Evolutionary conservation across 2,888 invertebrate genomes (phyloP).

Genomic region (Acrobasis consociella): DNA sequence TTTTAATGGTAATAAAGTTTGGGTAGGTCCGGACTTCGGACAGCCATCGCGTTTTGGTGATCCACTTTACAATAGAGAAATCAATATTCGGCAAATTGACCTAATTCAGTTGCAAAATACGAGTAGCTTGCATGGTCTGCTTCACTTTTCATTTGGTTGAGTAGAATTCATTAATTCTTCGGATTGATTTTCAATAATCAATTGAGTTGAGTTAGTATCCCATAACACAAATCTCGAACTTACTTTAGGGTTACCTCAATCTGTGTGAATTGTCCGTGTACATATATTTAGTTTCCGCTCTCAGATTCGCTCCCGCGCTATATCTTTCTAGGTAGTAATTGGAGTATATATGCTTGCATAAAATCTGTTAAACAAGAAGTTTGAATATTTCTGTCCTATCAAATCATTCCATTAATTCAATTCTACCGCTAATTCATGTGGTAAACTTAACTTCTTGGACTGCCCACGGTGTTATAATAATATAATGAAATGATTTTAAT

Average conservation of each 20-base stretch:
- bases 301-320: no score
- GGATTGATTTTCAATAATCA: not conserved
- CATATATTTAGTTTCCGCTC: no score
- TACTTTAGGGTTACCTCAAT: no score
- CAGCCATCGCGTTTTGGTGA: not conserved
- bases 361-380: no score
- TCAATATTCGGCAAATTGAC: not conserved
- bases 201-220: not conserved
- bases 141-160: not conserved
- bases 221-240: no score
- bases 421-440: not conserved
- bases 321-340: no score
- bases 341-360: no score
- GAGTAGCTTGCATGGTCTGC: not conserved
- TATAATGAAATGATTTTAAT: no score
- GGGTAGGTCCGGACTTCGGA: not conserved
- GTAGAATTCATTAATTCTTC: not conserved
- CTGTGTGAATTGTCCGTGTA: no score
- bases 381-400: not conserved
- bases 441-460: no score
- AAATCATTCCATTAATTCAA: slow-evolving; percentile 2
- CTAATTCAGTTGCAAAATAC: not conserved
- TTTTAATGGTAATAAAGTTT: not conserved
- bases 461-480: no score
- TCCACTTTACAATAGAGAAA: not conserved